Evolutionary conservation across 64 coral and sea anemone species (phyloP), one percentile per base, ranked within the genome.

Genomic region (Acropora tenuis): DNA sequence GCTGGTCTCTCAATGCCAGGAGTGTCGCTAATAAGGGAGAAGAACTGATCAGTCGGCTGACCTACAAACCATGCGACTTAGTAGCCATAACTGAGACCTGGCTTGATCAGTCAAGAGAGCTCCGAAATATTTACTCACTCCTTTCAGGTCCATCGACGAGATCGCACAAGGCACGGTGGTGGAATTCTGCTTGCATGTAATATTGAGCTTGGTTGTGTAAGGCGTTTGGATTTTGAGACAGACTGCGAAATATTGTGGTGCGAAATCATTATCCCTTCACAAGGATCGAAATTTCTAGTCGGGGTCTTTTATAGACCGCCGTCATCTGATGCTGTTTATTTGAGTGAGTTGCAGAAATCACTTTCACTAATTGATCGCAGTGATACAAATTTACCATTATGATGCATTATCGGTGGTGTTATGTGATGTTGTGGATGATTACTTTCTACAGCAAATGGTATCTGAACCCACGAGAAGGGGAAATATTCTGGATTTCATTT

Each of bases 41-140:
- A 40, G 71, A 74, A 40, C 71, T 74, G 19, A 74, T 74, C 71
- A 40, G 16, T 74, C 5, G 71, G n/a, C 71, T 74, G 71, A 40
- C 19, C n/a, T 74, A 40, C 19, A 74, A 74, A 74, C 1, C 50
- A 53, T 53, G 50, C 50, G 50, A 69, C 67, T 20, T 69, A 69
- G 67, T 69, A 69, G 67, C 67, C 67, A 69, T 69, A 69, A 69
- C 67, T 69, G 67, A 69, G 17, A 69, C 67, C 4, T 69, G 67
- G 1, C 67, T 69, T 69, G 67, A 69, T 69, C 67, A 69, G 67
- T 69, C 19, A 69, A 69, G 67, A 69, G 67, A 69, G 67, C 12
- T 2, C 67, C 67, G 67, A 69, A 69, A 10, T 69, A 69, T 69
- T 20, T 69, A 69, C 67, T 69, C 1, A 16, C 30, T 30, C 30